These are phyloP conservation scores for Smittia sp. DNA, from an alignment of 2,888 invertebrate species.

Conservation along the genomic window DNA sequence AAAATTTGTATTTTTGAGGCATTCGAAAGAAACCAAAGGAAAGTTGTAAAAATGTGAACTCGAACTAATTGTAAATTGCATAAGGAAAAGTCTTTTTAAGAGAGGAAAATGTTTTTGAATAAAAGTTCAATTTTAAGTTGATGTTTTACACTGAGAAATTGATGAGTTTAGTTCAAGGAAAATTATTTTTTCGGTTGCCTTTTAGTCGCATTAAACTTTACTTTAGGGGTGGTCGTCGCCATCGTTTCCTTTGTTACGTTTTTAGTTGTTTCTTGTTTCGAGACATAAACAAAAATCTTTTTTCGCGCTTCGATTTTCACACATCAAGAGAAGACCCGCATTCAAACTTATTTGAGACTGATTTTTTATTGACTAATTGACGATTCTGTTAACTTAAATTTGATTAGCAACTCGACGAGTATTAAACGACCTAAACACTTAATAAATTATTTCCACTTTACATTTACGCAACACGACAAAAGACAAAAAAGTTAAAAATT, in stretches of 20 bases:
- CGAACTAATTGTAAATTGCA: constrained; percentile 8
- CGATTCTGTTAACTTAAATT: constrained; percentile 6
- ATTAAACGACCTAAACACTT: neutral
- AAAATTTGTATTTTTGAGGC: constrained; percentile 14
- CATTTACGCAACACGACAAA: neutral
- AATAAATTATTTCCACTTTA: neutral
- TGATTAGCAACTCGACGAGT: neutral
- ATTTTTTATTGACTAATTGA: constrained; percentile 1
- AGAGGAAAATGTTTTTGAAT: neutral
- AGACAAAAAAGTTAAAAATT: constrained; percentile 6
- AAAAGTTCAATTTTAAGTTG: constrained; percentile 14
- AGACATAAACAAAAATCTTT: neutral
- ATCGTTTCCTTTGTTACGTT: neutral
- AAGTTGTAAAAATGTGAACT: constrained; percentile 4
- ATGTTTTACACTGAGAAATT: constrained; percentile 6
- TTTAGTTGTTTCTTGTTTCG: neutral
- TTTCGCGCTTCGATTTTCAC: neutral
- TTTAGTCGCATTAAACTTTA: neutral
- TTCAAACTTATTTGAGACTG: constrained; percentile 10
- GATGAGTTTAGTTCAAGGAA: neutral
- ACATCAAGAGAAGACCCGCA: neutral
- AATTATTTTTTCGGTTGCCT: constrained; percentile 29
- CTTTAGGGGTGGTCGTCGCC: neutral
- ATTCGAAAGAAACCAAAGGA: constrained; percentile 30
- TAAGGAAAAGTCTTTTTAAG: neutral